Evolutionary conservation across 2,797 vertebrate genomes (phyloP), one percentile per base, ranked within the genome.

Genomic region (Arnoldichthys spilopterus): DNA sequence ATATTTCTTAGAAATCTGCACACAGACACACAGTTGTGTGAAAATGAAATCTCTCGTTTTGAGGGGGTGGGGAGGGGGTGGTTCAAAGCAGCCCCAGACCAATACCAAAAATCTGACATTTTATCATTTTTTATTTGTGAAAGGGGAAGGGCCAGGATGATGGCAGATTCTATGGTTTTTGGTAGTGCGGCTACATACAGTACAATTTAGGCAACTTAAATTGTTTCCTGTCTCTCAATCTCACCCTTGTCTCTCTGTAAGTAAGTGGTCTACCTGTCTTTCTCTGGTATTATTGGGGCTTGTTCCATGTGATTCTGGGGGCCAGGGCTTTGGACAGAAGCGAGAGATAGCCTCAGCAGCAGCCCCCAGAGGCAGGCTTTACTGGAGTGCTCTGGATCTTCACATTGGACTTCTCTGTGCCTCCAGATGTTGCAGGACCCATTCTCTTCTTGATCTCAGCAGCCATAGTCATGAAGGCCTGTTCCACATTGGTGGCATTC

Each of bases 381-480:
- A 98, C 97, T 77, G 96, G 94, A 92, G 97, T 99, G 93, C 97
- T 98, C 85, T 97, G 96, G 89, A 98, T 96, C 95, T 97, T 97
- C 90, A 99, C 93, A 66, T 96, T 98, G 91, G 96, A 94, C 89
- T 98, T 98, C 88, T 98, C 97, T 3, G 95, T 92, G 72, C 97
- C 96, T 78, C 96, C 96, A 61, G 96, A 92, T 79, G 97, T 97
- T 64, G 97, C 97, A 3, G 97, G 97, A 56, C 97, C 97, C 97
- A 98, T 99, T 88, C 97, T 94, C 91, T 98, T 98, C 93, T 99
- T 98, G 90, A 98, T 99, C 91, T 99, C 97, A 2, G 97, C 97
- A 88, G 97, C 97, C 97, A 99, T 99, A 77, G 97, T 99, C 97
- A 98, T 98, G 93, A 99, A 99, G 94, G 97, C 97, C 94, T 99